Conservation (phyloP, 1,140 invertebrate species). For the Lethocerus indicus region DNA sequence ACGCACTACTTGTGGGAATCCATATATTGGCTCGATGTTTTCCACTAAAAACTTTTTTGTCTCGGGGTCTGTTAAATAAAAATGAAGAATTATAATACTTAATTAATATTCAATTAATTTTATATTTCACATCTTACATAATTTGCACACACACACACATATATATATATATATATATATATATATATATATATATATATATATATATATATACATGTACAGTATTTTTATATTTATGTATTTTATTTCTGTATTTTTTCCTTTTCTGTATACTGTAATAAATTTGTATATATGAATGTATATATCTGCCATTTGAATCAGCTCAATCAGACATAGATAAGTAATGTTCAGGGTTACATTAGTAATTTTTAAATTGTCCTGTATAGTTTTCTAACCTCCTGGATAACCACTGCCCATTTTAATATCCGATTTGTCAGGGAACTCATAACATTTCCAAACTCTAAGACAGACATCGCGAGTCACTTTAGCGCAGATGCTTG, state of each 20-base stretch:
- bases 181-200: too few species aligned
- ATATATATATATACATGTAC: too few species aligned
- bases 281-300: too few species aligned
- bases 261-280: too few species aligned
- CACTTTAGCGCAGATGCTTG: slow-evolving; percentile 98
- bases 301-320: too few species aligned
- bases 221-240: not conserved
- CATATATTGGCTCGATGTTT: slow-evolving; percentile 81
- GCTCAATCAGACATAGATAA: not conserved
- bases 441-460: slow-evolving; percentile 78
- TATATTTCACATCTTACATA: not conserved
- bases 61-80: slow-evolving; percentile 56
- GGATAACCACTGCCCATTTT: slow-evolving; percentile 94
- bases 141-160: not conserved
- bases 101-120: slow-evolving; percentile 2
- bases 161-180: too few species aligned
- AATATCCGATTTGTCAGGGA: slow-evolving; percentile 28
- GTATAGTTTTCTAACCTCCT: slow-evolving; percentile 29
- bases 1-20: slow-evolving; percentile 85
- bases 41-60: slow-evolving; percentile 83
- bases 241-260: too few species aligned
- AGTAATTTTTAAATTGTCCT: not conserved
- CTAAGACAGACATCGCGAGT: slow-evolving; percentile 75
- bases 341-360: not conserved
- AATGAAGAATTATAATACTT: not conserved